Conservation (phyloP, 2,888 invertebrate species). For the Trissolcus japonicus region DNA sequence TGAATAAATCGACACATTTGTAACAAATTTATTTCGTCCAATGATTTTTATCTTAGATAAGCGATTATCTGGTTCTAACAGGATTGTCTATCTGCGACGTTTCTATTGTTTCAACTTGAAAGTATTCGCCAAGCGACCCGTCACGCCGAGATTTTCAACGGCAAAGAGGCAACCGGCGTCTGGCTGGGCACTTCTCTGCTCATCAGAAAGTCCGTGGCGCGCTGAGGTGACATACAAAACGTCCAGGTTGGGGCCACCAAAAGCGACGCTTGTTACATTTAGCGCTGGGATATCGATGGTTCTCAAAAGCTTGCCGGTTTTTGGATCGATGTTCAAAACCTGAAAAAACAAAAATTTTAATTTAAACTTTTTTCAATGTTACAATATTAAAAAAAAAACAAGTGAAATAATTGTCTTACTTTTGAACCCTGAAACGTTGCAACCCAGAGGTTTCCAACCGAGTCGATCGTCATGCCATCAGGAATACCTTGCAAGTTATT, state of each 20-base stretch:
- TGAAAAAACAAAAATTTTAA: slow-evolving; percentile 64
- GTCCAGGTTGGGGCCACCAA: slow-evolving; percentile 82
- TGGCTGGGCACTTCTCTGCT: slow-evolving; percentile 71
- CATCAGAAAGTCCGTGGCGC: slow-evolving; percentile 73
- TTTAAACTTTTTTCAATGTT: not conserved
- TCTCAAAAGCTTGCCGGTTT: slow-evolving; percentile 78
- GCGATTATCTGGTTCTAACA: not conserved
- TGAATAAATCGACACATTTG: no score
- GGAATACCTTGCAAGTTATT: slow-evolving; percentile 80
- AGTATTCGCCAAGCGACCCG: not conserved
- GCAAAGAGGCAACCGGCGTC: slow-evolving; percentile 77
- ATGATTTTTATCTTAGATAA: no score
- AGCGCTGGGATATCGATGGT: slow-evolving; percentile 80
- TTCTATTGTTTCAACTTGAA: not conserved
- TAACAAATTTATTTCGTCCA: no score
- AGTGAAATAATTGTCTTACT: slow-evolving; percentile 72
- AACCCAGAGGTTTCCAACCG: slow-evolving; percentile 87
- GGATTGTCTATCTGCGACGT: not conserved
- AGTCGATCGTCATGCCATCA: slow-evolving; percentile 89
- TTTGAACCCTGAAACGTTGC: slow-evolving; percentile 81
- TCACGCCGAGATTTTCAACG: slow-evolving; percentile 70
- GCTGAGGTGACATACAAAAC: slow-evolving; percentile 83
- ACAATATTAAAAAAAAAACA: not conserved
- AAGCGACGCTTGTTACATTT: slow-evolving; percentile 83
- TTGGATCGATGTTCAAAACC: slow-evolving; percentile 81